phyloP scores from a whole-genome alignment of 2,113 vertebrate species.

The Chauna torquata region DNA sequence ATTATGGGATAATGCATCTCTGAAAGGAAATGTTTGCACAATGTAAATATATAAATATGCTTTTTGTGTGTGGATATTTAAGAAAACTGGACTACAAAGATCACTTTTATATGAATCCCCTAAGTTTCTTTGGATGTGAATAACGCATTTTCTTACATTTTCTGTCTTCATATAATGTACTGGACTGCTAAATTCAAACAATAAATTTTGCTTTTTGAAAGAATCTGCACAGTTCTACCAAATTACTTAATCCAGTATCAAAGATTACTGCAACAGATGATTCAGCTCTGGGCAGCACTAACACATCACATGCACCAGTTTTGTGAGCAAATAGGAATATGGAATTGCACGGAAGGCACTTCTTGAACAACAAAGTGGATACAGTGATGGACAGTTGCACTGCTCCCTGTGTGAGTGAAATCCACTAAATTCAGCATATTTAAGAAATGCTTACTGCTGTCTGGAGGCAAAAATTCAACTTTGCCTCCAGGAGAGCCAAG shows the following conservation, averaged over 20 bases:
- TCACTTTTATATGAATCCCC: slow-evolving; percentile 66
- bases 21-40: slow-evolving; percentile 27
- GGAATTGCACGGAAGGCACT: neutral
- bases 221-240: neutral
- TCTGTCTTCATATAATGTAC: slow-evolving; percentile 63
- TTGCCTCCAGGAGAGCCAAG: neutral
- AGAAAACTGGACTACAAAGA: slow-evolving; percentile 72
- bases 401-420: neutral
- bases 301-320: neutral
- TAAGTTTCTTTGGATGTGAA: slow-evolving; percentile 59
- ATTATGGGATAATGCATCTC: neutral
- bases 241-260: neutral
- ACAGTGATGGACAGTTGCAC: neutral
- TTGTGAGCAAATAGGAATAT: neutral
- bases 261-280: neutral
- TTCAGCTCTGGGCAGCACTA: neutral
- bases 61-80: slow-evolving; percentile 76
- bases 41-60: slow-evolving; percentile 69
- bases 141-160: slow-evolving; percentile 40
- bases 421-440: neutral
- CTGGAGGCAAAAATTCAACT: neutral
- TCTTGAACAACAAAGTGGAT: neutral
- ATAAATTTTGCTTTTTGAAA: slow-evolving; percentile 72
- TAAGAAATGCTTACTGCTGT: neutral
- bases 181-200: slow-evolving; percentile 55